Percentiles rank a stretch among this genome's conserved stretches.
phyloP scores from a whole-genome alignment of 2,888 invertebrate species.

The Clitarchus hookeri region DNA sequence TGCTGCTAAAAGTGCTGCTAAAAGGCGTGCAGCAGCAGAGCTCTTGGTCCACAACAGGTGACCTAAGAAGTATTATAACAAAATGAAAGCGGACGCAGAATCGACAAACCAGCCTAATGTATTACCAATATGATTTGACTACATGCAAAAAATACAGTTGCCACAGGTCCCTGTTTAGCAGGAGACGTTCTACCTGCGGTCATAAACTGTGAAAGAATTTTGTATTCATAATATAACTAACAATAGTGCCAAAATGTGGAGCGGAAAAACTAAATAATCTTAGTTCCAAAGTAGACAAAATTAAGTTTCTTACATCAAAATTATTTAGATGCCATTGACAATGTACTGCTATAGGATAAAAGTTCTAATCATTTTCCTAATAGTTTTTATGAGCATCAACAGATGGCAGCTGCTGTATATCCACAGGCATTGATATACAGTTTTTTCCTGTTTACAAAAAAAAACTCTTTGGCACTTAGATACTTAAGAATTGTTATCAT shows the following conservation, averaged over 20 bases:
- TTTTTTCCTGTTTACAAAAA: too few relatives aligned
- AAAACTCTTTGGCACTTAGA: too few relatives aligned
- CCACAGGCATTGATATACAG: too few relatives aligned
- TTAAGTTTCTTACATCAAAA: too few relatives aligned
- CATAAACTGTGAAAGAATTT: neutral
- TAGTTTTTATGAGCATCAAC: too few relatives aligned
- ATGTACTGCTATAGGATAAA: too few relatives aligned
- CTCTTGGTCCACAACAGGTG: slow-evolving; percentile 1
- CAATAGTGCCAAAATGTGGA: neutral
- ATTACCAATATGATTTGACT: neutral
- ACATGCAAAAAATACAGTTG: neutral
- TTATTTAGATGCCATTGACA: too few relatives aligned
- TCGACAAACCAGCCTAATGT: neutral
- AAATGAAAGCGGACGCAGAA: slow-evolving; percentile 10
- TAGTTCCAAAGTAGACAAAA: too few relatives aligned
- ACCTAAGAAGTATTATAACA: neutral
- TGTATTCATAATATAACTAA: neutral
- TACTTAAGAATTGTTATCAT: too few relatives aligned
- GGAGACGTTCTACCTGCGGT: neutral
- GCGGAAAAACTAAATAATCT: too few relatives aligned
- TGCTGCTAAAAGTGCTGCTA: neutral
- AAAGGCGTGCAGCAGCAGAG: slow-evolving; percentile 10
- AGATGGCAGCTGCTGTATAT: too few relatives aligned
- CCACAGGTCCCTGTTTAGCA: neutral
- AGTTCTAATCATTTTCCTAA: too few relatives aligned